Evolutionary conservation across 2,888 invertebrate genomes (phyloP).

Genomic region (Philhelius pedissequus): DNA sequence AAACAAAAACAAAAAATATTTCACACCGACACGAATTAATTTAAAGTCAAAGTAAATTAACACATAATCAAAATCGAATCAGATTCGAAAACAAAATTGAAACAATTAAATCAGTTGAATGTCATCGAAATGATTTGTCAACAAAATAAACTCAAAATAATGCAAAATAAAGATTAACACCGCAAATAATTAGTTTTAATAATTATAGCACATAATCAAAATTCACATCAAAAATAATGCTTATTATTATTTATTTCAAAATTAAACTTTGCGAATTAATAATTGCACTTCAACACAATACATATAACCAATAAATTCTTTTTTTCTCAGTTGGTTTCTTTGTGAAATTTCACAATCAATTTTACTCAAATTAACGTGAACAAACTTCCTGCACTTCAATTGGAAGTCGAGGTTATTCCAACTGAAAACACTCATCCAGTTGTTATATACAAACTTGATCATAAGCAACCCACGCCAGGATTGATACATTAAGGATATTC

Average conservation of each 20-base stretch:
- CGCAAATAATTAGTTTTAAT: neutral
- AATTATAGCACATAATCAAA: no score
- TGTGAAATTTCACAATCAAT: neutral
- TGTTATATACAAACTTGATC: neutral
- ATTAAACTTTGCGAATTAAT: no score
- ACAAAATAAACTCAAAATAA: neutral
- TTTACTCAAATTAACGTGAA: neutral
- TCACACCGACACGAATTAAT: neutral
- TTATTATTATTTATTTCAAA: no score
- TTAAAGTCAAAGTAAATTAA: neutral
- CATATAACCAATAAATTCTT: no score
- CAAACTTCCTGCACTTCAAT: no score
- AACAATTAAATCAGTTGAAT: neutral
- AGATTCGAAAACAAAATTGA: neutral
- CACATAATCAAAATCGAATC: neutral
- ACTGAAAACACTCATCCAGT: neutral
- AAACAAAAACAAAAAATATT: neutral
- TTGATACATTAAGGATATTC: no score
- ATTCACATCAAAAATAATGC: no score
- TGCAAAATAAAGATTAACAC: neutral
- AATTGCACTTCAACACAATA: no score
- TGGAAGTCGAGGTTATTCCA: neutral
- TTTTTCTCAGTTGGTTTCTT: neutral
- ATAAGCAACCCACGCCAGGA: neutral
- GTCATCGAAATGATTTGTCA: neutral